Percentiles rank a stretch among this genome's conserved stretches.
Conservation (phyloP, 2,888 invertebrate species). For the Sphaerophoria taeniata region DNA sequence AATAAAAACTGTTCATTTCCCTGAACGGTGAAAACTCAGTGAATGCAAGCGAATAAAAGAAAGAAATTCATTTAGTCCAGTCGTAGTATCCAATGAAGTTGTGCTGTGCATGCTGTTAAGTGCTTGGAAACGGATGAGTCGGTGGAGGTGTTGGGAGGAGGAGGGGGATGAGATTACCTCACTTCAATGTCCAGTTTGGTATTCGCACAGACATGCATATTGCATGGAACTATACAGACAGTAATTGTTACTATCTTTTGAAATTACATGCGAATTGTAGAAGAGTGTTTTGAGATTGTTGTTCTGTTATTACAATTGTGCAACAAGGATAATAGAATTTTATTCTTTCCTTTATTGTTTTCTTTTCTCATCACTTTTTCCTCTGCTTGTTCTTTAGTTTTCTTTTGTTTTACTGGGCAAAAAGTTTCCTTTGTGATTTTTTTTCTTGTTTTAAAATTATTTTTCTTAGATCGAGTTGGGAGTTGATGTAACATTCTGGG, state of each 20-base stretch:
- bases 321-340: conserved; percentile 70
- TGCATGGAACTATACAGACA: background rate
- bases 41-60: conserved; percentile 51
- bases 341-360: conserved; percentile 51
- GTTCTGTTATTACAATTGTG: conserved; percentile 71
- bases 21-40: conserved; percentile 56
- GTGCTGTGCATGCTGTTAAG: too few species aligned
- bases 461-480: conserved; percentile 9
- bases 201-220: conserved; percentile 9
- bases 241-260: conserved; percentile 19
- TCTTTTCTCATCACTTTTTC: background rate
- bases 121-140: too few species aligned
- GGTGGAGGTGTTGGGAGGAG: background rate
- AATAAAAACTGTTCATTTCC: conserved; percentile 68
- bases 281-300: conserved; percentile 71
- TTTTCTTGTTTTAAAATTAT: conserved; percentile 12
- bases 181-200: conserved; percentile 8
- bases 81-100: background rate
- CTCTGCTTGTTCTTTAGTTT: background rate
- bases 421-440: conserved; percentile 16
- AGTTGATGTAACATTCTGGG: conserved; percentile 38
- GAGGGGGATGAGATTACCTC: background rate
- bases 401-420: conserved; percentile 1
- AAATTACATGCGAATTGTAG: conserved; percentile 69
- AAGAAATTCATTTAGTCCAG: conserved; percentile 68